Evolutionary conservation across 2,113 vertebrate genomes (phyloP).

Genomic region (Hippocampus abdominalis): DNA sequence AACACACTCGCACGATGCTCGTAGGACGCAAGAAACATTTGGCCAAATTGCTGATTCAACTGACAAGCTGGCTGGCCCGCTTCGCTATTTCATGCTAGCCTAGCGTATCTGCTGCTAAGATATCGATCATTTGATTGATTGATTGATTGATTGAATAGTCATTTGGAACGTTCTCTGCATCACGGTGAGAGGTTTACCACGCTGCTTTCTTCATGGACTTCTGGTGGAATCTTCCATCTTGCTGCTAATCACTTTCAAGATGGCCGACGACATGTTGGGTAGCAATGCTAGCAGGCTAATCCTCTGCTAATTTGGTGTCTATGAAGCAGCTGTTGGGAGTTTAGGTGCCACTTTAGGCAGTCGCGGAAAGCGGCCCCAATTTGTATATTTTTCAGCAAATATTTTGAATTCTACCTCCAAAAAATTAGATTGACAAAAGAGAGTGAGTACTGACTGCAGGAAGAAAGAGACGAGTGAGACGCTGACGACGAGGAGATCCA

Average conservation of each 20-base stretch:
- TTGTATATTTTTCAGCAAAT: not conserved
- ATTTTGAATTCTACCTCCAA: not conserved
- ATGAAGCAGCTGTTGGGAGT: too few species aligned
- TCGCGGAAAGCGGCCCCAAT: not conserved
- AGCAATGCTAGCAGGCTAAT: too few species aligned
- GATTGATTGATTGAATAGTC: too few species aligned
- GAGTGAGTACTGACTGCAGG: conserved; percentile 78
- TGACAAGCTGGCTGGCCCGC: not conserved
- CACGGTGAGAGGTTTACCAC: too few species aligned
- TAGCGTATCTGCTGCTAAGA: not conserved
- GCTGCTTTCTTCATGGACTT: too few species aligned
- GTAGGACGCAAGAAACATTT: not conserved
- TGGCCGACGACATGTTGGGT: too few species aligned
- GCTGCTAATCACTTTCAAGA: too few species aligned
- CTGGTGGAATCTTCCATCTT: too few species aligned
- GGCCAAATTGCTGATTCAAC: not conserved
- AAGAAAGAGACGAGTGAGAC: conserved; percentile 90
- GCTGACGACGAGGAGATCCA: conserved; percentile 89
- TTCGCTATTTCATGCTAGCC: not conserved
- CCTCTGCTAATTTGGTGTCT: too few species aligned
- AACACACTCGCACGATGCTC: not conserved
- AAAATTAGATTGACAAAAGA: not conserved
- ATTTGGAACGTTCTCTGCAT: too few species aligned
- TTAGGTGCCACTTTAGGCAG: not conserved
- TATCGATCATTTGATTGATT: too few species aligned